These are phyloP conservation scores for Petrocephalus microphthalmus DNA, from an alignment of 2,113 vertebrate genomes.

Conservation along the genomic window DNA sequence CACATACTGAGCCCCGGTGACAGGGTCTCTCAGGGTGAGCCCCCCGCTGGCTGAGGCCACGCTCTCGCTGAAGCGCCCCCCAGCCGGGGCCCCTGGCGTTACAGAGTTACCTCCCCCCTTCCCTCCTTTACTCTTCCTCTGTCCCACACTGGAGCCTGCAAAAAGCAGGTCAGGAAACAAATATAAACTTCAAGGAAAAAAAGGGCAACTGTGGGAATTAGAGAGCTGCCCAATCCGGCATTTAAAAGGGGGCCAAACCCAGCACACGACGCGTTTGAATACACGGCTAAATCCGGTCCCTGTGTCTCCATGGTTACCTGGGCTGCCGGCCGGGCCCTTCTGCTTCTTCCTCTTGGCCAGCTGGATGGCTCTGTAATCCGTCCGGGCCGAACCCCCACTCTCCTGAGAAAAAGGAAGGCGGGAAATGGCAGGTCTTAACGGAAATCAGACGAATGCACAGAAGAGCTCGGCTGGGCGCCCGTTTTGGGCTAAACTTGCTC, in stretches of 20 bases:
- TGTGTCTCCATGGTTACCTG: conserved; percentile 59
- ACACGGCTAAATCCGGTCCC: not conserved
- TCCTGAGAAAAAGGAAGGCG: conserved; percentile 57
- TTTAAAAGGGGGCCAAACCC: not conserved
- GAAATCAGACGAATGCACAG: not conserved
- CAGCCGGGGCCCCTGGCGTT: conserved; percentile 35
- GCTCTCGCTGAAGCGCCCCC: conserved; percentile 57
- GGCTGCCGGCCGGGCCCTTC: conserved; percentile 54
- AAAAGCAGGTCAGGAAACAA: conserved; percentile 17
- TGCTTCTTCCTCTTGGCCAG: conserved; percentile 85
- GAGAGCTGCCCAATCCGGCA: not conserved
- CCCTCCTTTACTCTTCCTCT: conserved; percentile 65
- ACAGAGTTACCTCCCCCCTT: conserved; percentile 47
- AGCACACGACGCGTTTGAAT: not conserved
- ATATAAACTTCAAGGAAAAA: not conserved
- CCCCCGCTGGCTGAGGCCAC: conserved; percentile 59
- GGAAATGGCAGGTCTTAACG: not conserved
- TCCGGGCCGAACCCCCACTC: conserved; percentile 86
- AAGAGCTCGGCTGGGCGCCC: not conserved
- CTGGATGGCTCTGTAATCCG: conserved; percentile 92
- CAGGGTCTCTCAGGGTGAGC: conserved; percentile 68
- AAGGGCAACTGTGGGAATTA: not conserved
- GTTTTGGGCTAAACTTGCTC: conserved; percentile 33
- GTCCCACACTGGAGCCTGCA: conserved; percentile 58
- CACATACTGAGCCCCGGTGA: conserved; percentile 73